Base-by-base conservation (phyloP, 2,113 vertebrate genomes). In the Rhynchomys soricoides region DNA sequence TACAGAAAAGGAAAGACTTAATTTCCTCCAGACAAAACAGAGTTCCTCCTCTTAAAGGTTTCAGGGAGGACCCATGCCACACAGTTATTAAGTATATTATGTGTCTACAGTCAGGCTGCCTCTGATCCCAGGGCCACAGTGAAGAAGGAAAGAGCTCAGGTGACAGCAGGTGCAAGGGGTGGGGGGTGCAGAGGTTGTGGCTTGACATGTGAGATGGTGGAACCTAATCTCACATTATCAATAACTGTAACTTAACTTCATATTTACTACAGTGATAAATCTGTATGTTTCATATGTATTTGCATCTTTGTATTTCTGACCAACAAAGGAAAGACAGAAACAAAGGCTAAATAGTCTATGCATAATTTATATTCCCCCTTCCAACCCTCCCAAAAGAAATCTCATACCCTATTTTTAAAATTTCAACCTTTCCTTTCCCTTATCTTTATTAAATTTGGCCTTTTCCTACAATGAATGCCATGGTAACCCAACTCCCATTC, bases 391-490 rank as follows among this genome's bases (percentile, higher is more conserved):
- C 48, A 21, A 86, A 92, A 89, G 45, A 86, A 93, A 90, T 78
- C 13, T 1, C 3, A 7, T 50, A 68, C 29, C 77, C 17, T 83
- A 21, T 50, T 92, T 95, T 73, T 87, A 1, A 83, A 95, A 31
- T 87, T 93, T 86, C 66, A 92, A 7, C 74, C 7, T 77, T 70
- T 48, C 11, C 19, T 70, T 74, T 95, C 22, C 77, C 40, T 86
- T 90, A 82, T 62, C 81, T 96, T 94, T n/a, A 82, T 89, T 93
- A 89, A 86, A 92, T 34, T 70, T 92, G 83, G 31, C 34, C 52
- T 52, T 83, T 87, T 43, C 70, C 45, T 29, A 85, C 22, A 92
- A 75, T 15, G 26, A 94, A 55, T 90, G 22, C 66, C 29, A 90
- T 90, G 55, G 83, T 93, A 93, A 78, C 68, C 50, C 66, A 96